phyloP scores from a whole-genome alignment of 2,113 vertebrate genomes.

The Origma solitaria region DNA sequence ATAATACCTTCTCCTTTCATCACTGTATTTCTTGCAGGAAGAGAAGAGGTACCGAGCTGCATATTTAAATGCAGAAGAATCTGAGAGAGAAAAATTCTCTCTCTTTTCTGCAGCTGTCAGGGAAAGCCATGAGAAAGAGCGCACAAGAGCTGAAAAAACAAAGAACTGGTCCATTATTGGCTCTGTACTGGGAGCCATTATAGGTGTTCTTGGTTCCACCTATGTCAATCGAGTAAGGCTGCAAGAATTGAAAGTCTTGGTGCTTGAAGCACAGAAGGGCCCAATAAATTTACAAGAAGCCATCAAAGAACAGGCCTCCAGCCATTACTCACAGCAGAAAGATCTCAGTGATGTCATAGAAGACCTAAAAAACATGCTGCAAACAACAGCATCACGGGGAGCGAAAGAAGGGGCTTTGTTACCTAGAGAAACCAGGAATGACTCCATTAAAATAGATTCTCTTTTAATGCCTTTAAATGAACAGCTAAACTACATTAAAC shows the following conservation, averaged over 20 bases:
- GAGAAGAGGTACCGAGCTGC: slow-evolving; percentile 83
- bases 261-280: slow-evolving; percentile 93
- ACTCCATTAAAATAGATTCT: slow-evolving; percentile 55
- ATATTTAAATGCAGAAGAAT: slow-evolving; percentile 78
- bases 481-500: slow-evolving; percentile 73
- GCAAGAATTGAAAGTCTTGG: slow-evolving; percentile 87
- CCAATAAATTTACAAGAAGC: slow-evolving; percentile 91
- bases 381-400: slow-evolving; percentile 16
- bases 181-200: slow-evolving; percentile 89
- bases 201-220: slow-evolving; percentile 94
- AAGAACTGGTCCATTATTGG: slow-evolving; percentile 98
- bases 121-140: slow-evolving; percentile 94
- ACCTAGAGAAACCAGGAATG: background rate
- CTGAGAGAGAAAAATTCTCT: slow-evolving; percentile 88
- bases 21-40: slow-evolving; percentile 75
- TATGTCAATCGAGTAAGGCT: slow-evolving; percentile 93
- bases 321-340: slow-evolving; percentile 82
- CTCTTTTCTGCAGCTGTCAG: slow-evolving; percentile 90
- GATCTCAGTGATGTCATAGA: slow-evolving; percentile 80
- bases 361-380: slow-evolving; percentile 73
- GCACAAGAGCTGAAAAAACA: slow-evolving; percentile 88
- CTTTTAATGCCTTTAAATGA: slow-evolving; percentile 74
- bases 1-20: background rate
- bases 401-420: slow-evolving; percentile 11
- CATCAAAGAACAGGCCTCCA: slow-evolving; percentile 84